Evolutionary conservation across 2,113 vertebrate genomes (phyloP), one percentile per base, ranked within the genome.

Genomic region (Neogale vison): DNA sequence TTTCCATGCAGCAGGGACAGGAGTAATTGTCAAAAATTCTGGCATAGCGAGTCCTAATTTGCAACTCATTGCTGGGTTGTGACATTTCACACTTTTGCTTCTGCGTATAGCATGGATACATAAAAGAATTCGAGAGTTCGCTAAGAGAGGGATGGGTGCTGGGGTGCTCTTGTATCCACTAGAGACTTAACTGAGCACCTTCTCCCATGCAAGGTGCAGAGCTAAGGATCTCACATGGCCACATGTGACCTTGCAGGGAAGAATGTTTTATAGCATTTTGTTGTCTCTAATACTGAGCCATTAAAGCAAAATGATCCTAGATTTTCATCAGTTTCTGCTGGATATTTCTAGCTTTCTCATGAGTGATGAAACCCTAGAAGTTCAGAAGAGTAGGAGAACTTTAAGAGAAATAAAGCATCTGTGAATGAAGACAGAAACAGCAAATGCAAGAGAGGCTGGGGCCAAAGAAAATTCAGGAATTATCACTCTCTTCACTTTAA

Each of bases 381-480:
- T 31, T 86, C 61, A 65, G 57, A 86, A 59, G 21, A 77, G 11
- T 6, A 86, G 45, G 26, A 95, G n/a, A 85, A 55, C 31, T 93
- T 93, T 55, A 93, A 63, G 34, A 86, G 5, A 85, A 92, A 55
- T 82, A 18, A 96, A 85, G 79, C 39, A 90, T 31, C 67, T 57
- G 14, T 17, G 13, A 90, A 97, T 77, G 74, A 93, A 91, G 21
- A 90, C 42, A 72, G 47, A 95, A 93, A 31, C n/a, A 84, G 39
- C 45, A 84, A 52, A 42, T 13, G 7, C 3, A 26, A 18, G n/a
- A 83, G 47, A 36, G 61, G 24, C 34, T 39, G 18, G 95, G 24
- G 52, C 39, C 18, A 80, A 79, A 89, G 5, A 83, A 86, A 71
- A 71, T 83, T 87, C 21, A 95, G 59, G 31, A 88, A 83, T 52